phyloP scores from a whole-genome alignment of 2,888 invertebrate genomes.

The Idaea biselata region DNA sequence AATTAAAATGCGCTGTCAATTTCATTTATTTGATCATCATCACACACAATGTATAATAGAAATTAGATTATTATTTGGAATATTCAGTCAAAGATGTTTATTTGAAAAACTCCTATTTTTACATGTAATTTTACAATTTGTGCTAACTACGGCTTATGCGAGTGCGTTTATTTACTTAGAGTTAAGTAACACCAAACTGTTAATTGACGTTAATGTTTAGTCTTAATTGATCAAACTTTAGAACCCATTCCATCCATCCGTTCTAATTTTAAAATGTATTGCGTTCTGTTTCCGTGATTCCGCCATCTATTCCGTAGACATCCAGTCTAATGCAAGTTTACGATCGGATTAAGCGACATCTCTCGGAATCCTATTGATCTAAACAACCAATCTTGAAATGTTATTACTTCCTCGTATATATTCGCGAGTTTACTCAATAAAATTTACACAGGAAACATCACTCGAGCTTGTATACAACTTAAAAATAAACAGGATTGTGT shows the following conservation, averaged over 20 bases:
- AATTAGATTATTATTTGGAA: too few species aligned
- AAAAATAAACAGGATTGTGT: constrained; percentile 67
- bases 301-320: constrained; percentile 30
- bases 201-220: constrained; percentile 7
- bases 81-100: too few species aligned
- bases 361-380: constrained; percentile 34
- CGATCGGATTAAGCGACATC: constrained; percentile 31
- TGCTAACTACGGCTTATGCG: constrained; percentile 2
- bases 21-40: too few species aligned
- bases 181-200: not conserved
- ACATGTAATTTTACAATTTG: not conserved
- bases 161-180: constrained; percentile 5
- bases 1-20: too few species aligned
- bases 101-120: not conserved
- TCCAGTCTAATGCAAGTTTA: constrained; percentile 33
- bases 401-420: constrained; percentile 34
- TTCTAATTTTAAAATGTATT: constrained; percentile 26
- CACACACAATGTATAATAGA: too few species aligned
- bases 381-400: constrained; percentile 36
- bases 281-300: constrained; percentile 23
- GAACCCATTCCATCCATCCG: constrained; percentile 19
- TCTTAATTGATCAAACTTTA: not conserved
- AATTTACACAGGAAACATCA: constrained; percentile 50
- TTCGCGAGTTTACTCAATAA: constrained; percentile 47
- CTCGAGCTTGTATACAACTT: constrained; percentile 61